Evolutionary conservation across 2,888 invertebrate genomes (phyloP), one percentile per base, ranked within the genome.

Genomic region (Parnassius orleans): DNA sequence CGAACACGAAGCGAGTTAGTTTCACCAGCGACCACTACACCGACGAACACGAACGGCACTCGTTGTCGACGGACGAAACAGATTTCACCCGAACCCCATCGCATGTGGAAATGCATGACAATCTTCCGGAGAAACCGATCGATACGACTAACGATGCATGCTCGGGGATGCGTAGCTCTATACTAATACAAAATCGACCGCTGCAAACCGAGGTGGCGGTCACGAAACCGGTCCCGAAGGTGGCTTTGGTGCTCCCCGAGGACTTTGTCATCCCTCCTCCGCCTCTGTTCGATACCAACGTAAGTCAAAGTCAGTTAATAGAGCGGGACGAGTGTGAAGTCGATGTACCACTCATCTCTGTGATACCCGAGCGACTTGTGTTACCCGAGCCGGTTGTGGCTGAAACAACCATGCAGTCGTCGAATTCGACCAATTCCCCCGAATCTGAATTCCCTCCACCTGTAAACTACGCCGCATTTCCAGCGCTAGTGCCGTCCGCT

Each of bases 1-100:
- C 90, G 70, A 86, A 85, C 68, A 80, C 77, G 75, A 91, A 91
- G 76, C 88, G 90, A 90, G 90, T 91, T 89, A 91, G 90, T 91
- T 91, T 91, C 84, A 86, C 79, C 64, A 77, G 80, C 76, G 86
- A 87, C 65, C 73, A 80, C 65, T 73, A 75, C 69, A 77, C 14
- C 48, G 14, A 83, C 69, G 79, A 79, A 70, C 71, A 74, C 68
- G 78, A 81, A 69, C 74, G 66, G 74, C 73, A 74, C 68, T 67
- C 74, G 64, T 67, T 74, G 64, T 66, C 75, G 68, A 76, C 78
- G 67, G 77, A 74, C 76, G 81, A 85, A 76, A 74, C 80, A 73
- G 69, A 74, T 60, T 71, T 65, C 61, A 72, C 72, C 66, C 78
- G 72, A 67, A 68, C 73, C 74, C 70, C 73, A 71, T 69, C 77